A percentile compares a stretch with the other conserved stretches of the same genome.
These are phyloP conservation scores for Artibeus jamaicensis DNA, from an alignment of 2,797 vertebrate species.

Conservation along the genomic window DNA sequence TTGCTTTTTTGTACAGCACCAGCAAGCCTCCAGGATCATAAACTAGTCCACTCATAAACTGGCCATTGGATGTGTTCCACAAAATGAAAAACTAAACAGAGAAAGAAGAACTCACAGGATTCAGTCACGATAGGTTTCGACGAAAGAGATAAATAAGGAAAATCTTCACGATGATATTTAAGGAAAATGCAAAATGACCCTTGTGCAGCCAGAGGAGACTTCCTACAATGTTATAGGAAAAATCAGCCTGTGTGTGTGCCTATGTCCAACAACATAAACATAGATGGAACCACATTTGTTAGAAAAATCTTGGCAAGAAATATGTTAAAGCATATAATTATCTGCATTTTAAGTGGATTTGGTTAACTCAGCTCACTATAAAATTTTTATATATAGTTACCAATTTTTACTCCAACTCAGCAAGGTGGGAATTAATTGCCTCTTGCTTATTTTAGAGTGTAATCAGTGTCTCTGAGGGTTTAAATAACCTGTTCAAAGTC, in stretches of 20 bases:
- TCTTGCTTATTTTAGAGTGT: conserved; percentile 10
- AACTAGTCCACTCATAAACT: background rate
- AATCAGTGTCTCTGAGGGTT: background rate
- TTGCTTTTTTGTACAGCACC: background rate
- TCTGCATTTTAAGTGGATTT: background rate
- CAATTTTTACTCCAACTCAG: background rate
- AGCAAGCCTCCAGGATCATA: background rate
- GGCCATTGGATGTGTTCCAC: background rate
- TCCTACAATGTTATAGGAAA: background rate
- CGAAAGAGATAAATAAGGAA: background rate
- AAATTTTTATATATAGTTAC: background rate
- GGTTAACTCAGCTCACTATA: background rate
- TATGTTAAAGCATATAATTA: background rate
- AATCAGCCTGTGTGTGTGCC: background rate
- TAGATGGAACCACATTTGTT: background rate
- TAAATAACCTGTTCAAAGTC: conserved; percentile 18
- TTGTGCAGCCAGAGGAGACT: background rate
- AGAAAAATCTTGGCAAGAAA: background rate
- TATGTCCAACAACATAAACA: background rate
- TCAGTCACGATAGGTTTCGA: background rate
- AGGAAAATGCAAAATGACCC: background rate
- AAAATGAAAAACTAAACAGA: background rate
- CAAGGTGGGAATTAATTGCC: background rate
- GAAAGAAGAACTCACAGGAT: background rate
- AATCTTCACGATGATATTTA: background rate